Evolutionary conservation across 2,888 invertebrate genomes (phyloP).

Genomic region (Trissoscelio sp.): DNA sequence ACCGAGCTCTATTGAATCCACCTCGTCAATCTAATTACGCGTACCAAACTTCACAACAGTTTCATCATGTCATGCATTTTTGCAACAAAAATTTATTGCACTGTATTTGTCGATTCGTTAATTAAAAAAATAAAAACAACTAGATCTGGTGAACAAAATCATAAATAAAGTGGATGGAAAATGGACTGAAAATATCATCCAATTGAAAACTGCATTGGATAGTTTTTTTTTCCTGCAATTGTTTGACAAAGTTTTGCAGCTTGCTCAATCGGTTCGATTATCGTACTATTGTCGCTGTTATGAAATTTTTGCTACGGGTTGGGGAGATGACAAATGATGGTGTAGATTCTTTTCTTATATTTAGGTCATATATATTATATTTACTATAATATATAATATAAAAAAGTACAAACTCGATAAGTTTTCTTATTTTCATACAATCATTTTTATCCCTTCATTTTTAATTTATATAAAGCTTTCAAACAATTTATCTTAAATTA

Average conservation of each 20-base stretch:
- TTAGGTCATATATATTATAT: no score
- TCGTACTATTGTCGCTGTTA: slow-evolving; percentile 13
- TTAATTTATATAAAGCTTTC: no score
- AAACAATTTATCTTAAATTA: no score
- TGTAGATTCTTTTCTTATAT: no score
- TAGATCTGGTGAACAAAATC: no score
- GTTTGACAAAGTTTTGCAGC: slow-evolving; percentile 6
- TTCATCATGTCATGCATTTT: no score
- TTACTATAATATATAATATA: no score
- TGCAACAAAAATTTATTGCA: background rate
- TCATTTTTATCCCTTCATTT: no score
- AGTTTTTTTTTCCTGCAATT: background rate
- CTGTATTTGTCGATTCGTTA: no score
- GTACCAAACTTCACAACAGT: background rate
- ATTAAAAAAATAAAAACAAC: background rate
- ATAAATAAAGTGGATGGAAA: background rate
- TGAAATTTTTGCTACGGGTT: slow-evolving; percentile 26
- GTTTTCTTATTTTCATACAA: no score
- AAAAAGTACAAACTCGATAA: no score
- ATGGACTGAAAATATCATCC: background rate
- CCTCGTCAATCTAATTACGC: slow-evolving; percentile 1
- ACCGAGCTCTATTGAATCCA: background rate
- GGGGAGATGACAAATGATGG: slow-evolving; percentile 33
- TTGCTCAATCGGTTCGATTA: slow-evolving; percentile 25
- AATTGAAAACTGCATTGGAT: background rate